These are phyloP conservation scores for Takifugu ocellatus DNA, from an alignment of 2,797 vertebrate species.

Conservation along the genomic window DNA sequence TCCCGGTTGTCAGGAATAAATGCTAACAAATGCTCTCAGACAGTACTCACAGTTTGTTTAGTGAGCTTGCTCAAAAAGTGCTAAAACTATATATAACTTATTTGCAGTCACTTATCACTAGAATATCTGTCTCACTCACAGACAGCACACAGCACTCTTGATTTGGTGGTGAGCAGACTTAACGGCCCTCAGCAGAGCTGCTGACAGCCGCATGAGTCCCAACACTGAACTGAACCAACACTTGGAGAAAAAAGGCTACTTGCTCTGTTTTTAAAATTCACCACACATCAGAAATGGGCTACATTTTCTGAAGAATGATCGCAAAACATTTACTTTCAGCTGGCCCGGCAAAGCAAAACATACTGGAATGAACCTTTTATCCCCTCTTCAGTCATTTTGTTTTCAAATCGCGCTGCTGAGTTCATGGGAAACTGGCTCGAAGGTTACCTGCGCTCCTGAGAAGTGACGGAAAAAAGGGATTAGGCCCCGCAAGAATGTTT, in stretches of 20 bases:
- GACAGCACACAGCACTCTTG: slow-evolving; percentile 50
- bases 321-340: slow-evolving; percentile 71
- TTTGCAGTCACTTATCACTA: slow-evolving; percentile 15
- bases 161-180: slow-evolving; percentile 69
- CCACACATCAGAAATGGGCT: slow-evolving; percentile 70
- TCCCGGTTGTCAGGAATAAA: slow-evolving; percentile 44
- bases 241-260: slow-evolving; percentile 52
- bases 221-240: slow-evolving; percentile 41
- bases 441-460: slow-evolving; percentile 72
- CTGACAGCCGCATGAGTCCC: slow-evolving; percentile 61
- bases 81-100: slow-evolving; percentile 12
- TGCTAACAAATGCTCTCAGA: slow-evolving; percentile 25
- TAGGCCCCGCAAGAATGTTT: slow-evolving; percentile 74
- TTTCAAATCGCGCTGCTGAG: slow-evolving; percentile 63
- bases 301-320: slow-evolving; percentile 72
- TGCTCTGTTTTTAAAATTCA: slow-evolving; percentile 63
- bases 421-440: slow-evolving; percentile 75
- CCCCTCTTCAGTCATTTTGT: slow-evolving; percentile 45
- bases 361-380: slow-evolving; percentile 52
- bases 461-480: slow-evolving; percentile 63
- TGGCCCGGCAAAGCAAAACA: slow-evolving; percentile 71
- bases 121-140: slow-evolving; percentile 30
- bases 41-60: slow-evolving; percentile 37
- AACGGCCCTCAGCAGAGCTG: slow-evolving; percentile 58
- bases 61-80: slow-evolving; percentile 27